A percentile compares a stretch with the other conserved stretches of the same genome.
Conservation (phyloP, 2,113 vertebrate species). For the Psilopsiagon aurifrons region DNA sequence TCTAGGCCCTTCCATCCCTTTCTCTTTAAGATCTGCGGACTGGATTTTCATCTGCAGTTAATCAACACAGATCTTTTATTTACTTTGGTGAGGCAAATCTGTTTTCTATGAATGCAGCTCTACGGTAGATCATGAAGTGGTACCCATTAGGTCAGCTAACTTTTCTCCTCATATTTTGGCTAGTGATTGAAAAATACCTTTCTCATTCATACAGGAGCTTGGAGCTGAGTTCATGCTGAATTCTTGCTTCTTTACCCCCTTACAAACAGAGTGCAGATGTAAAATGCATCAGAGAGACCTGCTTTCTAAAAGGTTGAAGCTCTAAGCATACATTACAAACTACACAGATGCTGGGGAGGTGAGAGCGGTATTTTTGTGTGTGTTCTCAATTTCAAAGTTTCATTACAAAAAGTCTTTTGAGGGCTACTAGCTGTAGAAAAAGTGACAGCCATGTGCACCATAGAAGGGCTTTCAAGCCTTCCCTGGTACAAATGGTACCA, state of each 20-base stretch:
- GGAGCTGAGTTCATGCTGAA: not conserved
- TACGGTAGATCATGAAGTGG: not conserved
- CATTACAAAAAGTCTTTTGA: not conserved
- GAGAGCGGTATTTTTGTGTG: not conserved
- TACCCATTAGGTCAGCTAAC: not conserved
- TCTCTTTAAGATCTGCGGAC: not conserved
- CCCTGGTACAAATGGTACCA: not conserved
- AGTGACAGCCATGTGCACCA: not conserved
- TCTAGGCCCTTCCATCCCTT: not conserved
- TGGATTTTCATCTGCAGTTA: constrained; percentile 3
- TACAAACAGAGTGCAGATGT: not conserved
- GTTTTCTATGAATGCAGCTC: not conserved
- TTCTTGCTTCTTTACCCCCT: not conserved
- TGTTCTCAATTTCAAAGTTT: not conserved
- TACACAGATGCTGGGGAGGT: not conserved
- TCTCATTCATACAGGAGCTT: not conserved
- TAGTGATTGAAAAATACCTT: not conserved
- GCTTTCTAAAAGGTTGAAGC: not conserved
- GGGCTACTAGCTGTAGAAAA: not conserved
- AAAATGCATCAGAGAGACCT: not conserved
- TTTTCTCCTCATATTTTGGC: not conserved
- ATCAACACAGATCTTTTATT: not conserved
- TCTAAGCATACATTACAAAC: not conserved
- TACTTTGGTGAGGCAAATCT: not conserved
- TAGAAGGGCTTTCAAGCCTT: not conserved